Evolutionary conservation across 2,888 invertebrate species (phyloP).

Genomic region (Synanthedon vespiformis): DNA sequence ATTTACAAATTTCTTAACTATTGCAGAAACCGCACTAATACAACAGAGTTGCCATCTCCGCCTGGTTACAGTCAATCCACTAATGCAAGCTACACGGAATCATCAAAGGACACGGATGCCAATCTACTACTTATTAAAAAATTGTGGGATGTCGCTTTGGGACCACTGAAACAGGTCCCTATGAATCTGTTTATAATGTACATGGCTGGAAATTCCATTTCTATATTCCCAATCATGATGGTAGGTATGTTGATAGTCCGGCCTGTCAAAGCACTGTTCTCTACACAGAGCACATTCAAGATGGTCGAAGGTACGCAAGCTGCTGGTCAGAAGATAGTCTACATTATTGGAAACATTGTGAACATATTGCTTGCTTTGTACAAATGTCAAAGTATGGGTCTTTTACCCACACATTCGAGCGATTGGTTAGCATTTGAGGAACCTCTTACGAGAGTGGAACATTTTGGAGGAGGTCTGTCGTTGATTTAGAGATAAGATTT

Average conservation of each 20-base stretch:
- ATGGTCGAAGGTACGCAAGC: slow-evolving; percentile 94
- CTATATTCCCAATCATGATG: slow-evolving; percentile 99
- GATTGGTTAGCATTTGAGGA: slow-evolving; percentile 99
- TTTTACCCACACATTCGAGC: slow-evolving; percentile 95
- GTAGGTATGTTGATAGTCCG: slow-evolving; percentile 98
- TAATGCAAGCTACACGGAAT: slow-evolving; percentile 80
- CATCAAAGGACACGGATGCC: slow-evolving; percentile 84
- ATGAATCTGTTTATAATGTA: slow-evolving; percentile 99
- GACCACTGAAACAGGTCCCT: slow-evolving; percentile 95
- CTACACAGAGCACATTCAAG: slow-evolving; percentile 91
- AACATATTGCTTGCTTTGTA: slow-evolving; percentile 93
- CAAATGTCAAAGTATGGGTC: slow-evolving; percentile 98
- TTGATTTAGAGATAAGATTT: slow-evolving; percentile 54
- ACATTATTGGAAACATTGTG: slow-evolving; percentile 92
- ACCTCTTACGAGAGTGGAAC: slow-evolving; percentile 86
- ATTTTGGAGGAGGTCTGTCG: slow-evolving; percentile 85
- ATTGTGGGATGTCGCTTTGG: slow-evolving; percentile 96
- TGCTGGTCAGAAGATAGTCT: slow-evolving; percentile 91
- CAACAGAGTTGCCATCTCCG: slow-evolving; percentile 78
- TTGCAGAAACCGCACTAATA: slow-evolving; percentile 33
- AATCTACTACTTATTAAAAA: slow-evolving; percentile 91
- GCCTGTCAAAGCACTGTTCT: slow-evolving; percentile 94
- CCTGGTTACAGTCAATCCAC: slow-evolving; percentile 86
- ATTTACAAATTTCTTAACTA: not conserved
- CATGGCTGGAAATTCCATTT: slow-evolving; percentile 99